Evolutionary conservation across 2,888 invertebrate genomes (phyloP), one percentile per base, ranked within the genome.

Genomic region (Cyclophora albipunctata): DNA sequence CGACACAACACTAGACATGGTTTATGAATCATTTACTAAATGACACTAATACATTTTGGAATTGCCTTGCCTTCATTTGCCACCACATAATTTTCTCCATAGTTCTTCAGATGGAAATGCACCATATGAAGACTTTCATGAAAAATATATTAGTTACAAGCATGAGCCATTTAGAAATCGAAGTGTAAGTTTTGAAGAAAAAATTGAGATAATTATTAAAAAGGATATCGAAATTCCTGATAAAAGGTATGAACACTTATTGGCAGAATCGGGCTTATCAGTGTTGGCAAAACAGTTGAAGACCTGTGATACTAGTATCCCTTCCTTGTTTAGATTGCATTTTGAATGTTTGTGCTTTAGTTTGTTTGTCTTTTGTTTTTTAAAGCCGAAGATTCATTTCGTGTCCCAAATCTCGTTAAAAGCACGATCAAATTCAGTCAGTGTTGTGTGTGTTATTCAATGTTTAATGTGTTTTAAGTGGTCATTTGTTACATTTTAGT

Each of bases 41-140:
- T 5, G 43, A 20, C 20, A 20, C 20, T 20, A 20, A 20, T 43
- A 20, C 43, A 33, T 43, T 43, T 7, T 5, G 3, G 5, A 55
- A 47, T 42, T 52, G 54, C 43, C 82, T 80, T 79, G 69, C 71
- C 73, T 73, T 69, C 75, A 77, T 77, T 71, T 75, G 77, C 79
- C 81, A 52, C 64, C 77, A 78, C 78, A 69, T 75, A 62, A 75
- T 81, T 85, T 78, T 87, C 83, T 87, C 82, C 82, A 76, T 89
- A 89, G 89, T 86, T 89, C 89, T 79, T 89, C 89, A 73, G 89
- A 89, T 77, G 87, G 88, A 55, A 88, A 87, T 84, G 86, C 81
- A 75, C 83, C 91, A 73, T 91, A 91, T 71, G 91, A 94, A 89
- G 94, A 94, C 76, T 95, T 94, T 80, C 95, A 95, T 79, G 95